phyloP scores from a whole-genome alignment of 2,888 invertebrate species.

The Metacarcinus magister region DNA sequence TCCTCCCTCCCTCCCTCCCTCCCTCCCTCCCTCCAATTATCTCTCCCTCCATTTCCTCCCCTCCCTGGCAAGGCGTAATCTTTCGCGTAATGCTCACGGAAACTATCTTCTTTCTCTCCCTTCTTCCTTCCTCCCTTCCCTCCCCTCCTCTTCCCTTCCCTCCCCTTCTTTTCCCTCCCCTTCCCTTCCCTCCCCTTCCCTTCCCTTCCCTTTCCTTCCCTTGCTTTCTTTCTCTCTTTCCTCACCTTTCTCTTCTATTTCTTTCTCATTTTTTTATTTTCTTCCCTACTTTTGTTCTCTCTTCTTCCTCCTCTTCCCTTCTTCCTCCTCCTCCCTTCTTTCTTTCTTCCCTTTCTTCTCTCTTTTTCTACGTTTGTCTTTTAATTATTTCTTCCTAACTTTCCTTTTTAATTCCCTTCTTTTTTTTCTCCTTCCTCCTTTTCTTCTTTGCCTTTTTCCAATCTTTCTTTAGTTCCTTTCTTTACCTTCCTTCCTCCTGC shows the following conservation, averaged over 20 bases:
- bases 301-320: not conserved
- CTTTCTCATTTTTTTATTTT: not conserved
- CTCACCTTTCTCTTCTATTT: not conserved
- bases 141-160: not conserved
- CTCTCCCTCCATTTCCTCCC: not conserved
- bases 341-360: not conserved
- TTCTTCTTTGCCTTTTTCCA: not conserved
- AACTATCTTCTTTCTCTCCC: not conserved
- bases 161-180: not conserved
- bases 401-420: not conserved
- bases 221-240: not conserved
- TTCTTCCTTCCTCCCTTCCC: not conserved
- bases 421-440: not conserved
- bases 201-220: not conserved
- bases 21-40: not conserved
- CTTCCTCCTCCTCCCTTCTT: not conserved
- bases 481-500: not conserved
- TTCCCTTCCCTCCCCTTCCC: not conserved
- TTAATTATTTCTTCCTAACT: not conserved
- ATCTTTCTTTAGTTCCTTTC: not conserved
- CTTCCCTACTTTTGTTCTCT: not conserved
- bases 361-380: not conserved
- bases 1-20: not conserved
- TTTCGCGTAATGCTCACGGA: constrained; percentile 2
- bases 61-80: not conserved